Evolutionary conservation across 2,888 invertebrate species (phyloP), one percentile per base, ranked within the genome.

Genomic region (Ypsolopha scabrella): DNA sequence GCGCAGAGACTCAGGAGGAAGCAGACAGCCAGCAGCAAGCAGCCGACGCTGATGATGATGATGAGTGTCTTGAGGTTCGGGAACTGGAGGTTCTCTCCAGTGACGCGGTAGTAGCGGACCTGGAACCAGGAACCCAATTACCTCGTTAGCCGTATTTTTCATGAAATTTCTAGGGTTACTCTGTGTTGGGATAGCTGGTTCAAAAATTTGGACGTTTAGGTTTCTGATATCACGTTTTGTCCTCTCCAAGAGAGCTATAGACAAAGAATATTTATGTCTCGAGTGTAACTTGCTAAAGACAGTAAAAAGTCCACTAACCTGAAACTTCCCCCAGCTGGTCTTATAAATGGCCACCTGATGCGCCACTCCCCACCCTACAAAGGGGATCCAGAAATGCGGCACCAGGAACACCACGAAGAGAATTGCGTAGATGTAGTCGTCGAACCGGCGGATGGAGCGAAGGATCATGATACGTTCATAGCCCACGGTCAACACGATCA

Each of bases 371-470:
- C 91, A 91, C 0, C 91, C 91, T 10, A 91, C 90, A 61, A 89
- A 91, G 0, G 91, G 91, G 45, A 91, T 90, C 89, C 90, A 91
- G 70, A 92, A 92, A 64, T 91, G 91, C 0, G 92, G 92, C 8
- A 91, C 85, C 47, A 92, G 78, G 63, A 90, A 91, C 9, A 91
- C 85, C 0, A 92, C 83, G 63, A 91, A 92, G 13, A 92, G 77
- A 51, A 91, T 88, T 0, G 91, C 89, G 63, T 92, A 91, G 59
- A 92, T 91, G 61, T 91, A 91, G 60, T 92, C 91, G 64, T 92
- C 92, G 60, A 92, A 92, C 60, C 88, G 88, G 51, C 81, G 86
- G 56, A 89, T 90, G 34, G 89, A 89, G 11, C 87, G 80, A 37
- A 91, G 70, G 55, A 91, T 91, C 61, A 86, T 74, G 41, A 91